Conservation (phyloP, 64 coral and sea anemone species). For the Actinia tenebrosa region DNA sequence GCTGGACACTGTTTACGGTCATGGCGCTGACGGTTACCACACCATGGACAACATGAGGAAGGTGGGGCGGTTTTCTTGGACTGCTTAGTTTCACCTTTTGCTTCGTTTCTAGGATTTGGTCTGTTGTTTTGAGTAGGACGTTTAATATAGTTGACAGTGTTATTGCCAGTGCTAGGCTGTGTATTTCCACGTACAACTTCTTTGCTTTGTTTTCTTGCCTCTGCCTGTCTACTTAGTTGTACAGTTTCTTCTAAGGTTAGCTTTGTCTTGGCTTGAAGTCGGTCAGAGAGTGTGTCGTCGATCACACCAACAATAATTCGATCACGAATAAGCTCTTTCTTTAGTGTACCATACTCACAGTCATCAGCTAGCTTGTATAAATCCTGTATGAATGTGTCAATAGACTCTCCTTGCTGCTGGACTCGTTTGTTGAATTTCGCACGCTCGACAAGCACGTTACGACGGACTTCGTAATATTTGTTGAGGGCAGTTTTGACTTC, state of each 20-base stretch:
- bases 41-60: constrained; percentile 11
- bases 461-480: constrained; percentile 43
- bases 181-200: constrained; percentile 15
- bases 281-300: constrained; percentile 65
- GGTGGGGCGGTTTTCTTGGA: too few relatives aligned
- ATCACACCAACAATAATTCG: constrained; percentile 60
- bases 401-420: constrained; percentile 44
- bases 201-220: constrained; percentile 2
- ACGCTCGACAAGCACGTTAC: constrained; percentile 52
- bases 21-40: constrained; percentile 35
- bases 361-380: constrained; percentile 46
- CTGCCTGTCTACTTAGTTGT: constrained; percentile 3
- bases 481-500: constrained; percentile 55
- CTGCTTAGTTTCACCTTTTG: too few relatives aligned
- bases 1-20: constrained; percentile 40
- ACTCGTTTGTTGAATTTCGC: constrained; percentile 52
- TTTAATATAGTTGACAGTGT: constrained; percentile 20
- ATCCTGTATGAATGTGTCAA: constrained; percentile 61
- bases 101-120: too few relatives aligned
- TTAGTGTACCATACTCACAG: constrained; percentile 42
- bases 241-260: constrained; percentile 47
- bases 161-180: neutral
- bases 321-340: constrained; percentile 75
- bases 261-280: constrained; percentile 33
- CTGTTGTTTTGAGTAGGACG: constrained; percentile 24